These are phyloP conservation scores for Caenorhabditis brenneri DNA, from an alignment of 1,140 invertebrate species.

Conservation along the genomic window DNA sequence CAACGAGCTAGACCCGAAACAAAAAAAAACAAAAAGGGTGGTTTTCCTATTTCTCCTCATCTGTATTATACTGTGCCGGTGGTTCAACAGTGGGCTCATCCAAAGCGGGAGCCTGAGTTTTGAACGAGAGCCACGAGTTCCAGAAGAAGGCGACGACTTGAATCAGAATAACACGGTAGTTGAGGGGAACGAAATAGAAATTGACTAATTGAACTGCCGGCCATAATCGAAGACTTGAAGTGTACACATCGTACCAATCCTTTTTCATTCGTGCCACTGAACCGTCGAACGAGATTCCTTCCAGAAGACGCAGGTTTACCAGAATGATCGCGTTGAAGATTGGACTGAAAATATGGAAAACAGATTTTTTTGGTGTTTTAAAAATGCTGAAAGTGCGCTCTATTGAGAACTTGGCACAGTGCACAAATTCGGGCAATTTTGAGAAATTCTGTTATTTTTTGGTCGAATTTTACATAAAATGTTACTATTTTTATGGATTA, in stretches of 20 bases:
- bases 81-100: neutral
- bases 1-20: neutral
- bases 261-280: conserved; percentile 44
- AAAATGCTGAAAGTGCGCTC: no score
- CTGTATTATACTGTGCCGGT: neutral
- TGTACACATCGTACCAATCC: conserved; percentile 52
- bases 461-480: no score
- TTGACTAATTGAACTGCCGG: conserved; percentile 57
- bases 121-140: conserved; percentile 55
- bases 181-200: conserved; percentile 58
- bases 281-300: conserved; percentile 41
- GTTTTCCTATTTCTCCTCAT: neutral
- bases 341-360: conserved; percentile 44
- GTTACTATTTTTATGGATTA: no score
- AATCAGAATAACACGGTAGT: conserved; percentile 52
- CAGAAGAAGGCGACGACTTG: conserved; percentile 57
- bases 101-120: conserved; percentile 33
- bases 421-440: no score
- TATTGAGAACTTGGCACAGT: no score
- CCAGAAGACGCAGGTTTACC: conserved; percentile 50
- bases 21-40: neutral
- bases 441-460: no score
- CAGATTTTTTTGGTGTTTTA: no score
- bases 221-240: conserved; percentile 53
- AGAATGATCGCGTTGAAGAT: conserved; percentile 53